A percentile compares a stretch with the other conserved stretches of the same genome.
Evolutionary conservation across 2,113 vertebrate genomes (phyloP).

Genomic region (Benitochromis conjunctus): DNA sequence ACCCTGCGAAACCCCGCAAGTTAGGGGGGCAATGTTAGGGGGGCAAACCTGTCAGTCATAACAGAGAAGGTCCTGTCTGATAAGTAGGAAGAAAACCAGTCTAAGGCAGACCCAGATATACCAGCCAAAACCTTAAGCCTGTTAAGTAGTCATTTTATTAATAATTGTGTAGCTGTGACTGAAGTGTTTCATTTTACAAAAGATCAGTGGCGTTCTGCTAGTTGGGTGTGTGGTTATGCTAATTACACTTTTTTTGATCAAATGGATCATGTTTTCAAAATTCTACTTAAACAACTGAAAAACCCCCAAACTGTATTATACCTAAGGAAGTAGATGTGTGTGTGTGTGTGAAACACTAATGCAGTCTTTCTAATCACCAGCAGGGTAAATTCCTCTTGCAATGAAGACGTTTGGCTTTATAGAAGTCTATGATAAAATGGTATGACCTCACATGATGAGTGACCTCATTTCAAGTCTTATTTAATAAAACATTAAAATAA

Average conservation of each 20-base stretch:
- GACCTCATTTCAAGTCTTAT: background rate
- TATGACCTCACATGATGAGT: background rate
- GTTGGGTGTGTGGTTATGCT: background rate
- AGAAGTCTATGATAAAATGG: background rate
- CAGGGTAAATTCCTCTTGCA: rapidly evolving
- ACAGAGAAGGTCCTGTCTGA: too few relatives aligned
- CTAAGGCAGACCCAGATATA: too few relatives aligned
- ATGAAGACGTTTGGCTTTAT: background rate
- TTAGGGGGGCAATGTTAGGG: too few relatives aligned
- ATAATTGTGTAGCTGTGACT: background rate
- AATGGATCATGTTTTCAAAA: background rate
- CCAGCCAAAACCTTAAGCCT: too few relatives aligned
- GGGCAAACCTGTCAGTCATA: too few relatives aligned
- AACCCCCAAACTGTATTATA: background rate
- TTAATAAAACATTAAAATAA: background rate
- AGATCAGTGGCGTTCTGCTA: background rate
- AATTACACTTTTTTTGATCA: background rate
- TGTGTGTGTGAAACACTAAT: background rate
- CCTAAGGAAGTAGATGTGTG: background rate
- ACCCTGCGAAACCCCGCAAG: too few relatives aligned
- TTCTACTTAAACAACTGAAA: background rate
- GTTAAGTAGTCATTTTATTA: background rate
- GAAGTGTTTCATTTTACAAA: background rate
- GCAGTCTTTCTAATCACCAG: background rate
- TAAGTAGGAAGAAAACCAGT: too few relatives aligned